Conservation (phyloP, 2,113 vertebrate genomes). For the Neotragus pygmaeus region DNA sequence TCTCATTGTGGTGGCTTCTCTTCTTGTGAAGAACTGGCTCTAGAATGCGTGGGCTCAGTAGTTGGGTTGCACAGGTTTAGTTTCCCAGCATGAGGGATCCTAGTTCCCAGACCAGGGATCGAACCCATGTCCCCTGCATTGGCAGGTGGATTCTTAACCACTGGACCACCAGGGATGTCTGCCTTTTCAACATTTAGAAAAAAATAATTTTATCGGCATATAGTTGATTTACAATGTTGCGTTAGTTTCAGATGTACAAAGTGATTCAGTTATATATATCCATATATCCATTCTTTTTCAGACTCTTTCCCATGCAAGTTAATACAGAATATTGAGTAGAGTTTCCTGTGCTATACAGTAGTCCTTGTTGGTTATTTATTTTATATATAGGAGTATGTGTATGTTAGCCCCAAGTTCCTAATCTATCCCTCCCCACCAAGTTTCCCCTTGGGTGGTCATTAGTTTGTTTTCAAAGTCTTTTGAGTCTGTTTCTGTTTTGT, state of each 20-base stretch:
- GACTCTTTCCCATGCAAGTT: not conserved
- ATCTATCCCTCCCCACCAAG: not conserved
- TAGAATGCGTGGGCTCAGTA: not conserved
- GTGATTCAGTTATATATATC: not conserved
- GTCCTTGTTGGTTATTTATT: not conserved
- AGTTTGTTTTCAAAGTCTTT: not conserved
- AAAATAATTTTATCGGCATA: not conserved
- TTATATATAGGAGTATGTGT: not conserved
- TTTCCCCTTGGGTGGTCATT: not conserved
- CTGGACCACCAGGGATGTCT: not conserved
- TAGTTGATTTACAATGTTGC: not conserved
- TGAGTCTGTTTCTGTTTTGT: not conserved
- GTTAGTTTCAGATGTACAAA: not conserved
- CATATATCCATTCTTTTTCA: not conserved
- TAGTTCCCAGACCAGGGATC: not conserved
- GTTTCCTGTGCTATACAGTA: not conserved
- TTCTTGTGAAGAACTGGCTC: not conserved
- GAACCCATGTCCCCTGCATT: not conserved
- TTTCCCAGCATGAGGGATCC: not conserved
- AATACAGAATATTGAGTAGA: not conserved
- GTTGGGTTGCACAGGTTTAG: not conserved
- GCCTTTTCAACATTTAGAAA: not conserved
- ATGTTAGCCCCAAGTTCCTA: not conserved
- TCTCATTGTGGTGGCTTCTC: not conserved
- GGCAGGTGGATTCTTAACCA: not conserved